These are phyloP conservation scores for Metopolophium dirhodum DNA, from an alignment of 1,140 invertebrate species.

Conservation along the genomic window DNA sequence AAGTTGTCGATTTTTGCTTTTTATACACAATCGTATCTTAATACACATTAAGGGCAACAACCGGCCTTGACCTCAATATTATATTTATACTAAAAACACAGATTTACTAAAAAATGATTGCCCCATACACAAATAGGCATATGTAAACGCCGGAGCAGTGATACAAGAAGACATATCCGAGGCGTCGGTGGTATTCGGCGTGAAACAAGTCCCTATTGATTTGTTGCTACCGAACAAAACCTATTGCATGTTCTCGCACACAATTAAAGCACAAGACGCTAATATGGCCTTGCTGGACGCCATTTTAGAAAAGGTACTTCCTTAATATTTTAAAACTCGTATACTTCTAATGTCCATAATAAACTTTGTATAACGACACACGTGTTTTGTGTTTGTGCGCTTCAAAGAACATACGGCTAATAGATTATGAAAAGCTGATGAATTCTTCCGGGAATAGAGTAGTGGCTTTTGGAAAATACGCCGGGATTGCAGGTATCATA, in stretches of 20 bases:
- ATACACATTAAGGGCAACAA: neutral
- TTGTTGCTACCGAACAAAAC: slow-evolving; percentile 93
- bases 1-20: no score
- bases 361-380: neutral
- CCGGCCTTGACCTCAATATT: neutral
- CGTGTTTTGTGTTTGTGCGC: neutral
- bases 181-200: slow-evolving; percentile 94
- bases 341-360: neutral
- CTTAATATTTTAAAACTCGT: neutral
- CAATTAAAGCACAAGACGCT: slow-evolving; percentile 97
- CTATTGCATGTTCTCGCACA: slow-evolving; percentile 99
- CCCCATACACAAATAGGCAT: slow-evolving; percentile 69
- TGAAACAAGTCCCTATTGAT: slow-evolving; percentile 97
- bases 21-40: neutral
- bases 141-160: slow-evolving; percentile 85
- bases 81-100: neutral
- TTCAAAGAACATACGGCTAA: slow-evolving; percentile 87
- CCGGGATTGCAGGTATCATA: slow-evolving; percentile 97
- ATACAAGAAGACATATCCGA: slow-evolving; percentile 97
- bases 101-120: neutral
- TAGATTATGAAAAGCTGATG: slow-evolving; percentile 97
- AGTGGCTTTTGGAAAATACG: slow-evolving; percentile 99
- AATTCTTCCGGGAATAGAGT: slow-evolving; percentile 87
- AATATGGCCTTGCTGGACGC: slow-evolving; percentile 98
- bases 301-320: slow-evolving; percentile 83